Conservation (phyloP, 2,888 invertebrate genomes). For the Anticlea derivata region DNA sequence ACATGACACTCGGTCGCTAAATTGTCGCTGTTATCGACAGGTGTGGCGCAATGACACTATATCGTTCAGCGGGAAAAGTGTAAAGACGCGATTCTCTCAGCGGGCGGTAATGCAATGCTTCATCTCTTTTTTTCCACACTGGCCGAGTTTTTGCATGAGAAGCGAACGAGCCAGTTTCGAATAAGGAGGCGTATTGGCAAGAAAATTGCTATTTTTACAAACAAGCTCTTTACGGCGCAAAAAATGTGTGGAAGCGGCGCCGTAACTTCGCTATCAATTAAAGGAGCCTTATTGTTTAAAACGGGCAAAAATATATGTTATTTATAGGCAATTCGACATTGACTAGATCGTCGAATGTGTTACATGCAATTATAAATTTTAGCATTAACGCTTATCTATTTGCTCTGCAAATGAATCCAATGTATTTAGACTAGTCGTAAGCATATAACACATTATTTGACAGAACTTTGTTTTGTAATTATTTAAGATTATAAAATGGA, state of each 20-base stretch:
- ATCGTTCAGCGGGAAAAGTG: conserved; percentile 45
- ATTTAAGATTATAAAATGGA: no score
- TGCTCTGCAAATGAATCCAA: no score
- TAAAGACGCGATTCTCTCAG: conserved; percentile 54
- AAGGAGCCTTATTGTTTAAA: conserved; percentile 67
- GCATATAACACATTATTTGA: not conserved
- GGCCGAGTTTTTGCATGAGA: conserved; percentile 58
- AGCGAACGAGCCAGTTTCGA: conserved; percentile 55
- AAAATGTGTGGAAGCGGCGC: conserved; percentile 58
- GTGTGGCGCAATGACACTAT: conserved; percentile 40
- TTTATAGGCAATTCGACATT: conserved; percentile 54
- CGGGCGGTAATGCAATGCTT: conserved; percentile 55
- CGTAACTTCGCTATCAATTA: conserved; percentile 65
- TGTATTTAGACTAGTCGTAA: not conserved
- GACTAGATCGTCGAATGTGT: no score
- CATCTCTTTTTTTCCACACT: conserved; percentile 53
- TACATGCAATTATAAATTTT: no score
- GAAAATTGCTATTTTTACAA: conserved; percentile 72
- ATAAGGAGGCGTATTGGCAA: conserved; percentile 60
- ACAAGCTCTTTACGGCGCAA: conserved; percentile 63
- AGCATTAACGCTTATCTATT: no score
- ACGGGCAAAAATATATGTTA: conserved; percentile 48
- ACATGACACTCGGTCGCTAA: conserved; percentile 35
- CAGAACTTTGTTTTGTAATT: no score
- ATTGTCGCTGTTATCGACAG: conserved; percentile 41